Base-by-base conservation (phyloP, 2,888 invertebrate species). In the Fabriciana adippe region DNA sequence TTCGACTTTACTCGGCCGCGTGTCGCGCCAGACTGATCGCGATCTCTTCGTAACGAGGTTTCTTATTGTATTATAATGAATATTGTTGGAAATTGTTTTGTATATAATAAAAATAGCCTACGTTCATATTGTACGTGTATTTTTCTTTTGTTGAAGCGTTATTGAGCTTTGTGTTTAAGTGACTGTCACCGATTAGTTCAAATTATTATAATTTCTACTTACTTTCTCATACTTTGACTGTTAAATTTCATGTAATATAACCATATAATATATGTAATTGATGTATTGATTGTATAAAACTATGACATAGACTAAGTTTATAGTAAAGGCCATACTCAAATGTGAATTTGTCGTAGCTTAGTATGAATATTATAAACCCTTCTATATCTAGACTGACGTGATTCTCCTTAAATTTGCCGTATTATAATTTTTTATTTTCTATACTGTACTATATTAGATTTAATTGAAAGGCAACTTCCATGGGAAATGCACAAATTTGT, bases 291-390 rank as follows among this genome's bases (percentile, higher is more conserved):
- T 87, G 86, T 90, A 87, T 84, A 87, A 86, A 82, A 81, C 35
- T 87, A 86, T 83, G 84, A 81, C 77, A 74, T 89, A 88, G 84
- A 83, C 81, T 84, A 87, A 78, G 78, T 87, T 78, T 86, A 66
- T 89, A 88, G 88, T 84, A 79, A 82, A 81, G 78, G 88, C 86
- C 90, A 90, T 89, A 90, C 89, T 90, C 88, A 87, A 81, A 82
- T 79, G 83, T 88, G 89, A 88, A 88, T 88, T 89, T 88, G 82
- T 87, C 81, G 78, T 84, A 80, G 78, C 50, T 50, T 83, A 76
- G 70, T 69, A 69, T 64, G 75, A 81, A 81, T 82, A 77, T 77
- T 75, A 77, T 80, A 81, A n/a, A 76, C 81, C 83, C 81, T 84
- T 81, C 76, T 73, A 78, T 76, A 77, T 73, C 82, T 87, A 86